Evolutionary conservation across 92 coral and sea anemone genomes (phyloP).

Genomic region (Isaurus tuberculatus): DNA sequence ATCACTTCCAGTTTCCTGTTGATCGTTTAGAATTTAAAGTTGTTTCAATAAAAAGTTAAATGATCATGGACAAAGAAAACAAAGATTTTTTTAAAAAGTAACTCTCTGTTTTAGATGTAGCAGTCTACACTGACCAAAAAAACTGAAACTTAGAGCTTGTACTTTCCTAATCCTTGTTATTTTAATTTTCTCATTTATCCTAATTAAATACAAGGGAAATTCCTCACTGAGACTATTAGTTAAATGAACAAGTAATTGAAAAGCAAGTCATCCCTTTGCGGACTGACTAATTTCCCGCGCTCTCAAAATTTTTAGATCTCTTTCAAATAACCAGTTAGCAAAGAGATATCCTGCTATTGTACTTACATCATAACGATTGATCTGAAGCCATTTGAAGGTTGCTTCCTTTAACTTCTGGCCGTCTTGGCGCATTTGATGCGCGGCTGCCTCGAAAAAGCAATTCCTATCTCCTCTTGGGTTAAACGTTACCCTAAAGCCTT

Average conservation of each 20-base stretch:
- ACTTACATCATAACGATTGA: not conserved
- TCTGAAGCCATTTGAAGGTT: conserved; percentile 9
- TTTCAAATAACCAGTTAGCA: conserved; percentile 9
- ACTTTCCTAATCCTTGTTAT: conserved; percentile 6
- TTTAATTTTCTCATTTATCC: conserved; percentile 5
- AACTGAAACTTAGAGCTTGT: conserved; percentile 13
- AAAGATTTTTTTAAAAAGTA: not conserved
- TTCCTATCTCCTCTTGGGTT: conserved; percentile 7
- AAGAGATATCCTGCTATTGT: not conserved
- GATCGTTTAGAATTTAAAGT: conserved; percentile 15
- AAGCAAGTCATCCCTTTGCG: conserved; percentile 1
- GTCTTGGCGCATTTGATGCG: not conserved
- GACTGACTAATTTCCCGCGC: conserved; percentile 13
- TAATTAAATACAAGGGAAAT: conserved; percentile 14
- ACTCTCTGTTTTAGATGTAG: conserved; percentile 1
- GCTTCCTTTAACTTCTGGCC: not conserved
- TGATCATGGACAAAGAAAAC: conserved; percentile 10
- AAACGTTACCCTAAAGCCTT: not conserved
- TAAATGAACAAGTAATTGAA: conserved; percentile 14
- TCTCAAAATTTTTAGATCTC: not conserved
- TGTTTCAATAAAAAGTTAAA: not conserved
- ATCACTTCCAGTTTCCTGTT: conserved; percentile 55
- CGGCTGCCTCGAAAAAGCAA: conserved; percentile 16
- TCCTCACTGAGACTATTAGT: conserved; percentile 1
- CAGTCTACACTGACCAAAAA: conserved; percentile 10